Conservation (phyloP, 2,888 invertebrate genomes). For the Sycophila texana region DNA sequence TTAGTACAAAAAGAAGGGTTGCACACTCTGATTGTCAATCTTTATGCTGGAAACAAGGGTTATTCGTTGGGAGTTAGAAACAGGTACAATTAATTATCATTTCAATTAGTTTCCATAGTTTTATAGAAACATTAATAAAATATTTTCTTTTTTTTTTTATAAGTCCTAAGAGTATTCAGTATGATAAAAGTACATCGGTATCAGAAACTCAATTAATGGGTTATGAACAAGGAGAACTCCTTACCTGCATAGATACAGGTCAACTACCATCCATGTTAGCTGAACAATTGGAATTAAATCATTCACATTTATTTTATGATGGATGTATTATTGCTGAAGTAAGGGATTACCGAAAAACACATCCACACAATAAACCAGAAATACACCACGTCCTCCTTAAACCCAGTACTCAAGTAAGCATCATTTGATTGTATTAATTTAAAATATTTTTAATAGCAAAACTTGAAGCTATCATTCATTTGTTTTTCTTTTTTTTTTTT, state of each 20-base stretch:
- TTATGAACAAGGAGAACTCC: constrained; percentile 91
- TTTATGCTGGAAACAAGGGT: constrained; percentile 94
- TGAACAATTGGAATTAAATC: constrained; percentile 88
- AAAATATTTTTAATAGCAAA: background rate
- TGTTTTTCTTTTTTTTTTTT: background rate
- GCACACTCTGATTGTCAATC: constrained; percentile 92
- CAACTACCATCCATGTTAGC: constrained; percentile 91
- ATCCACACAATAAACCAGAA: constrained; percentile 86
- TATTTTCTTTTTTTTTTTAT: constrained; percentile 8
- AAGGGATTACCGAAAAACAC: constrained; percentile 90
- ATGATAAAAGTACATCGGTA: constrained; percentile 78
- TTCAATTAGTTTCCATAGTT: background rate
- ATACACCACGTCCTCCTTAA: constrained; percentile 91
- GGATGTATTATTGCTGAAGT: constrained; percentile 95
- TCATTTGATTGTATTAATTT: background rate
- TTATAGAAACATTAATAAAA: too few species aligned
- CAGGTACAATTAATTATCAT: constrained; percentile 75
- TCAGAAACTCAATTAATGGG: constrained; percentile 87
- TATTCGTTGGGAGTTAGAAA: constrained; percentile 85
- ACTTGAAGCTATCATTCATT: background rate
- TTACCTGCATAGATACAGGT: constrained; percentile 93
- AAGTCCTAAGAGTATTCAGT: constrained; percentile 73
- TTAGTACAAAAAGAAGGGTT: constrained; percentile 90
- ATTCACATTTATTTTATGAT: constrained; percentile 91
- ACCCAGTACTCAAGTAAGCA: constrained; percentile 88